Evolutionary conservation across 2,113 vertebrate genomes (phyloP).

Genomic region (Plecturocebus donacophilus): DNA sequence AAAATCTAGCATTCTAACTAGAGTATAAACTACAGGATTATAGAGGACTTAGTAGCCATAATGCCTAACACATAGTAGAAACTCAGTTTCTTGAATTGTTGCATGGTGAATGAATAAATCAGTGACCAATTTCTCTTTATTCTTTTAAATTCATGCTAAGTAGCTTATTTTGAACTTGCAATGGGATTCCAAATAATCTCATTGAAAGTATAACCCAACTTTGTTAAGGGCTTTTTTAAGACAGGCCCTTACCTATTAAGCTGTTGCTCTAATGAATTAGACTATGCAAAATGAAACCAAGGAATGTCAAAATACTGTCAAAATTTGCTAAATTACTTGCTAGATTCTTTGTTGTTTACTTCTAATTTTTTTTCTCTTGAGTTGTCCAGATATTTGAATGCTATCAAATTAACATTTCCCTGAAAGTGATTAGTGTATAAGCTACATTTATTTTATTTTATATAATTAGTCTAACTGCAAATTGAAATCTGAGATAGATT

Average conservation of each 20-base stretch:
- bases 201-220: neutral
- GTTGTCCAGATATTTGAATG: constrained; percentile 48
- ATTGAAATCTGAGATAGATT: constrained; percentile 55
- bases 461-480: constrained; percentile 56
- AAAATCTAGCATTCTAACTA: neutral
- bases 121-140: neutral
- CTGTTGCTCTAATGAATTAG: neutral
- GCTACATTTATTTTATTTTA: constrained; percentile 63
- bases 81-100: constrained; percentile 28
- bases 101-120: neutral
- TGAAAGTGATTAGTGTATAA: constrained; percentile 64
- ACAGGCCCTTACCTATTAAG: neutral
- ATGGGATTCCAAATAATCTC: neutral
- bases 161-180: neutral
- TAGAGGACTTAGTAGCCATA: neutral
- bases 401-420: constrained; percentile 55
- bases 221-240: neutral
- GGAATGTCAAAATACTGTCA: constrained; percentile 3
- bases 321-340: neutral
- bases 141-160: constrained; percentile 36
- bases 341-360: constrained; percentile 40
- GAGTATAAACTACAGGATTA: neutral
- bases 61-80: neutral
- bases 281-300: neutral
- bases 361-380: constrained; percentile 31